phyloP scores from a whole-genome alignment of 1,140 invertebrate species.

The Eriosoma lanigerum region DNA sequence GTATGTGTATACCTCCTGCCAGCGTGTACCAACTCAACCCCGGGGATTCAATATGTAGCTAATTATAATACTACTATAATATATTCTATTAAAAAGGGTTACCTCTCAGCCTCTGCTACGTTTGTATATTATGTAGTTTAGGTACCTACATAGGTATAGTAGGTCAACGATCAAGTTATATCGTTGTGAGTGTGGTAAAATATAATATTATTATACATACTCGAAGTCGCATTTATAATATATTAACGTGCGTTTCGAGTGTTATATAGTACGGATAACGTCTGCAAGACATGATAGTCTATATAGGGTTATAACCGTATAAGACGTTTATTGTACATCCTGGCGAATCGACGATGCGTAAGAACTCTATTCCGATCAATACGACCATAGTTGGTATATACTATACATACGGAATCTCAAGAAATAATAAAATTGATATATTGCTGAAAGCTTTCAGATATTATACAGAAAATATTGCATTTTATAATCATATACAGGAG shows the following conservation, averaged over 20 bases:
- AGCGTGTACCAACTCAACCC: not conserved
- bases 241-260: not conserved
- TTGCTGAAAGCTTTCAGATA: no score
- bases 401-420: no score
- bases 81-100: constrained; percentile 6
- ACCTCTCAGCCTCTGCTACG: no score
- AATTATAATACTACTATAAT: constrained; percentile 11
- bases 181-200: not conserved
- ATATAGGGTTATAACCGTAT: not conserved
- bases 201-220: not conserved
- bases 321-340: not conserved
- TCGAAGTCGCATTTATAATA: not conserved
- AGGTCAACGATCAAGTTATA: constrained; percentile 17
- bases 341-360: not conserved
- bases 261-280: not conserved
- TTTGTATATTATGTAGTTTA: not conserved
- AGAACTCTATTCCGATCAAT: not conserved
- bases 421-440: no score
- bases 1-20: not conserved
- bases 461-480: no score
- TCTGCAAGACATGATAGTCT: not conserved
- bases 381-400: no score
- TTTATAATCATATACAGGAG: no score
- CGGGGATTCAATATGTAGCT: constrained; percentile 25
- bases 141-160: not conserved